Base-by-base conservation (phyloP, 2,797 vertebrate species). In the Notamacropus eugenii region DNA sequence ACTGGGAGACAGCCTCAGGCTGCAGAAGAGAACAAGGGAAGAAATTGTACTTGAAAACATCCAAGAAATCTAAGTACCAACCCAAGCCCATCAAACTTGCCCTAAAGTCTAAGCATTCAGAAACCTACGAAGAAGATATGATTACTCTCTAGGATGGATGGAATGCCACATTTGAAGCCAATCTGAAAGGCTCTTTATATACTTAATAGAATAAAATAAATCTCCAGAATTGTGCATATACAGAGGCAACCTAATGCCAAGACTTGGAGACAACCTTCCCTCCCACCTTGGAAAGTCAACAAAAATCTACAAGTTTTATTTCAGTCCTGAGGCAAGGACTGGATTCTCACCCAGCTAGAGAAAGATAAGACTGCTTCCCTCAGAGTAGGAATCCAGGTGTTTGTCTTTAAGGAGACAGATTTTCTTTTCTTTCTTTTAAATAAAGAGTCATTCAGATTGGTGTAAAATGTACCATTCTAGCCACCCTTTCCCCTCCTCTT, bases 151-250 rank as follows among this genome's bases (percentile, higher is more conserved):
- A 22, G 94, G 91, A 50, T 1, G 24, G 56, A 1, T 1, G 46
- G 82, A 67, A 55, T 31, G 67, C 40, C 55, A 27, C 0, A 24
- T 29, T 31, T 50, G 40, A 40, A 6, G 0, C 34, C 29, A 90
- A 57, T 31, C 19, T 74, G 6, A 22, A 90, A 55, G 16, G 9
- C 10, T 87, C 74, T 87, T 87, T 87, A 87, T 87, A 87, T 22
- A 87, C 74, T 87, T 87, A 87, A 87, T 87, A 87, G 74, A 87
- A 87, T 87, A 87, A 87, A 87, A 87, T 87, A 87, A 87, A 87
- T 87, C 74, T 87, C 40, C 74, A 87, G 74, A 46, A 87, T 46
- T 87, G 40, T 87, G 74, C 74, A 87, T 27, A 87, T 46, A 87
- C 40, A 87, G 74, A 87, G 40, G 74, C 40, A 46, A 46, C 22